Base-by-base conservation (phyloP, 1,140 invertebrate species). In the Pseudomyrmex dendroicus region DNA sequence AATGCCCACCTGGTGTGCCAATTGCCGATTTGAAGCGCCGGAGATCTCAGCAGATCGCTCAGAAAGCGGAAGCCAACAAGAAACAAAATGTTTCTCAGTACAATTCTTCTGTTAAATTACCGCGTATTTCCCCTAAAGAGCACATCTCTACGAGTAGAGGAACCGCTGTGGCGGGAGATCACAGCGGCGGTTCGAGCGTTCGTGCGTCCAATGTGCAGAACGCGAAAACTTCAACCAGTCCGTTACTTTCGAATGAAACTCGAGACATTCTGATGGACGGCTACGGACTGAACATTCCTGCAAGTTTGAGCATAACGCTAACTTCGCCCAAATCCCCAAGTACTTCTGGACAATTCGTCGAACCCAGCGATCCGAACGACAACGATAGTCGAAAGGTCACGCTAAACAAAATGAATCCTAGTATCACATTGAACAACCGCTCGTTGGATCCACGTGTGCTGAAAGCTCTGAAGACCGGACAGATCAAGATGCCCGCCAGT, bases 231-330 rank as follows among this genome's bases (percentile, higher is more conserved):
- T 57, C 86, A 1, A 56, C 76, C 1, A 46, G 73, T 62, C 76
- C 83, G 7, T 59, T 86, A 15, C 80, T 92, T 54, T 83, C 70
- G 12, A 82, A 85, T 44, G 85, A 93, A 1, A 93, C 93, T 0
- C 77, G 90, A 20, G 92, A 91, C 44, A 70, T 94, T 0, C 61
- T 94, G 1, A 59, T 63, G 3, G 92, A 93, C 1, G 92, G 90
- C n/a, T 94, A 92, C 17, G 93, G 92, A 0, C 62, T 94, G 7
- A 94, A 93, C 46, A 94, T 94, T 57, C 93, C 93, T 0, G 91
- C 92, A 0, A 93, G 93, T 73, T 84, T 94, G 13, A 93, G 92
- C 54, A 94, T 94, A 80, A 94, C 93, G 0, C 70, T 94, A 0
- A 93, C 92, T 0, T 88, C 92, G 0, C 91, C 92, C 0, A 93